Conservation (phyloP, 2,888 invertebrate species). For the Drosophila rubida region DNA sequence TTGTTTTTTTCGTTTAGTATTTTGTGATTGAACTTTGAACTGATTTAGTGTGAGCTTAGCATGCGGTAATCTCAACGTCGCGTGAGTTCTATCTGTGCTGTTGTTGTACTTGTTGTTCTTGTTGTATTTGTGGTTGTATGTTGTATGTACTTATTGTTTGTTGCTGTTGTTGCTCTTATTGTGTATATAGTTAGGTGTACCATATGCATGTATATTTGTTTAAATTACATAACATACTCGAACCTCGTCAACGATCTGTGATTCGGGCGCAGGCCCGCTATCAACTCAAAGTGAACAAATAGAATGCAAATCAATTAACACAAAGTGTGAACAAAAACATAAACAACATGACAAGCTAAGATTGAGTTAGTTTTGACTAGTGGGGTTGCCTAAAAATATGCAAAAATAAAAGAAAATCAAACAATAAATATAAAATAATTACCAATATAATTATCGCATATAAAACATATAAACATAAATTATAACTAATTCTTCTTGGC, state of each 20-base stretch:
- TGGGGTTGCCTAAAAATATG: constrained; percentile 84
- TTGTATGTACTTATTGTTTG: constrained; percentile 47
- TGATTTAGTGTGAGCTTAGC: constrained; percentile 69
- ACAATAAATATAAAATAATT: constrained; percentile 45
- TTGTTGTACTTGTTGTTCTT: constrained; percentile 56
- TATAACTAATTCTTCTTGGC: not conserved
- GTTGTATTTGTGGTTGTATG: constrained; percentile 46
- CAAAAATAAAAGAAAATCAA: constrained; percentile 56
- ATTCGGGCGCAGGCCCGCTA: constrained; percentile 15
- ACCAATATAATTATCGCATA: constrained; percentile 34
- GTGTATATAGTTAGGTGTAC: constrained; percentile 57
- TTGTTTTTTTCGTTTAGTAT: constrained; percentile 59
- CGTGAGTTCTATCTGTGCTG: constrained; percentile 66
- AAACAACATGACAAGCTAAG: constrained; percentile 78
- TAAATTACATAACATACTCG: constrained; percentile 53
- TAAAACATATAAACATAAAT: constrained; percentile 7
- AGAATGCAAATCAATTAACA: constrained; percentile 62
- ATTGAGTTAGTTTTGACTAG: constrained; percentile 84
- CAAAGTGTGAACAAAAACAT: constrained; percentile 66
- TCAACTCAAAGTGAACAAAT: constrained; percentile 62
- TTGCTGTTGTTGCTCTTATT: constrained; percentile 47
- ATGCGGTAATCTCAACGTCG: constrained; percentile 70
- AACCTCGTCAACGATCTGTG: constrained; percentile 26
- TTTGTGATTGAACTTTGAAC: constrained; percentile 66
- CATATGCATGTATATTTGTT: constrained; percentile 45